phyloP scores from a whole-genome alignment of 2,888 invertebrate species.

The Galerucella nymphaeae region DNA sequence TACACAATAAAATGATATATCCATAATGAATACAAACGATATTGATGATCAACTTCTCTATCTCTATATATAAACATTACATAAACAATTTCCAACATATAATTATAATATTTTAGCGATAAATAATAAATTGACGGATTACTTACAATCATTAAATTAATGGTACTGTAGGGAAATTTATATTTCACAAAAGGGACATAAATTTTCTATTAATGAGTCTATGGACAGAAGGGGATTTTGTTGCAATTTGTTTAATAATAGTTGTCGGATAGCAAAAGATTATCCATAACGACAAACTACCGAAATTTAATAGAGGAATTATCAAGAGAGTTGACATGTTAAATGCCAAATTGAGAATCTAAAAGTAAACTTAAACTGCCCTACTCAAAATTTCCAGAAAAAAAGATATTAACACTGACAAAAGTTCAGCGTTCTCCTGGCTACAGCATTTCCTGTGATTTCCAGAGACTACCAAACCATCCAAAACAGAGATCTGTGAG shows the following conservation, averaged over 20 bases:
- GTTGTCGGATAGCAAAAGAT: neutral
- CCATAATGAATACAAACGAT: slow-evolving; percentile 25
- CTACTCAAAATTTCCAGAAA: too few species aligned
- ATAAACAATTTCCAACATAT: slow-evolving; percentile 21
- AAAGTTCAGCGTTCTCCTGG: too few species aligned
- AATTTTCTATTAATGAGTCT: slow-evolving; percentile 12
- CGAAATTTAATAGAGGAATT: neutral
- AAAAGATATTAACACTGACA: too few species aligned
- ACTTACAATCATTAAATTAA: slow-evolving; percentile 23
- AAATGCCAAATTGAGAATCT: too few species aligned
- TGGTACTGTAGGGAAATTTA: slow-evolving; percentile 17
- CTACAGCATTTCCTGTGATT: too few species aligned
- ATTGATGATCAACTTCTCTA: slow-evolving; percentile 24
- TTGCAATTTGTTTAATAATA: slow-evolving; percentile 11
- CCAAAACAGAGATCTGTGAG: too few species aligned
- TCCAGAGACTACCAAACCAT: too few species aligned
- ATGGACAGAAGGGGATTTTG: neutral
- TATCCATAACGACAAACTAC: neutral
- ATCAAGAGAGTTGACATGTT: neutral
- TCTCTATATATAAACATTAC: slow-evolving; percentile 5
- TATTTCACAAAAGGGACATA: slow-evolving; percentile 12
- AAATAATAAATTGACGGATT: slow-evolving; percentile 30
- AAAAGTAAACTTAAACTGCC: too few species aligned
- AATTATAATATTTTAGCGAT: slow-evolving; percentile 27
- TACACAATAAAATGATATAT: slow-evolving; percentile 10